Conservation (phyloP, 2,113 vertebrate genomes). For the Poeciliopsis prolifica region DNA sequence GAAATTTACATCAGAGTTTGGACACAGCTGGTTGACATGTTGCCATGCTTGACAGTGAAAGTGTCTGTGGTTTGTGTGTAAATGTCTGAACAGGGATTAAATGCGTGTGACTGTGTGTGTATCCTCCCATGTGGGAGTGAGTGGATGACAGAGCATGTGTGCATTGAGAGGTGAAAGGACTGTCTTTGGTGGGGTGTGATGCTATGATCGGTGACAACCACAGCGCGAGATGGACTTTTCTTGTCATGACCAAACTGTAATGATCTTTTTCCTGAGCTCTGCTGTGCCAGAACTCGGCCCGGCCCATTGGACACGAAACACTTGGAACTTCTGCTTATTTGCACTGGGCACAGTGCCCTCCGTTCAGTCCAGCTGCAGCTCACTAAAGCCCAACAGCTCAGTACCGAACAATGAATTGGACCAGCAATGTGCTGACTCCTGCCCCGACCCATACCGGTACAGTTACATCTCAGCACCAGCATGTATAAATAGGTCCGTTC, state of each 20-base stretch:
- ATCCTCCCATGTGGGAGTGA: conserved; percentile 38
- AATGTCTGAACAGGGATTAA: not conserved
- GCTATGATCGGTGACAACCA: too few relatives aligned
- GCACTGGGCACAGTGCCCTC: conserved; percentile 79
- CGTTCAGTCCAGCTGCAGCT: conserved; percentile 45
- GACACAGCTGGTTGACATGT: not conserved
- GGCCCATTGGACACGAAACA: conserved; percentile 49
- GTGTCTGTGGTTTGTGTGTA: conserved; percentile 24
- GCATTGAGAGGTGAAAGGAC: conserved; percentile 40
- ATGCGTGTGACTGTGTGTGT: conserved; percentile 14
- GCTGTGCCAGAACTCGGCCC: conserved; percentile 42
- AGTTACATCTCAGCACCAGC: conserved; percentile 63
- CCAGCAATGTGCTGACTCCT: conserved; percentile 84
- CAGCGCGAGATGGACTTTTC: not conserved
- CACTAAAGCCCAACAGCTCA: conserved; percentile 80
- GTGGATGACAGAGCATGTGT: conserved; percentile 45
- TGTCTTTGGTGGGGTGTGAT: not conserved
- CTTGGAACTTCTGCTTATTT: conserved; percentile 60
- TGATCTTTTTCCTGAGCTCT: conserved; percentile 32
- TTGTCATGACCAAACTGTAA: conserved; percentile 9
- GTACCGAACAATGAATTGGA: conserved; percentile 71
- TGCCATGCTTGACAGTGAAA: not conserved
- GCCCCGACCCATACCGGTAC: conserved; percentile 53
- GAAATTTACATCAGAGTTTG: too few relatives aligned
- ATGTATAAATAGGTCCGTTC: conserved; percentile 80